phyloP scores from a whole-genome alignment of 2,888 invertebrate species.

The Drosophila mercatorum region DNA sequence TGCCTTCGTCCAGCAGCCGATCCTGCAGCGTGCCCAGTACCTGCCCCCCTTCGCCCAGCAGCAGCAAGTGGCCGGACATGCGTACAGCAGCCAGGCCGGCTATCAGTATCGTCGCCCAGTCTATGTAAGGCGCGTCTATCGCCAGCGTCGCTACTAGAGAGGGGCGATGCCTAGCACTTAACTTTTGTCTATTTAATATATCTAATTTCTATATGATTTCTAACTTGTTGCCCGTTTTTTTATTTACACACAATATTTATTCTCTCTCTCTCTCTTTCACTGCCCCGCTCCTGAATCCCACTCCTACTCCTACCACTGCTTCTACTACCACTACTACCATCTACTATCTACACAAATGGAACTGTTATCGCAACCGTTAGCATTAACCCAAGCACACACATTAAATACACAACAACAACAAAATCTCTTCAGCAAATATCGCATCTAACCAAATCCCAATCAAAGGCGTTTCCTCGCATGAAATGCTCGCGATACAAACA shows the following conservation, averaged over 20 bases:
- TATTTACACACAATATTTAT: slow-evolving; percentile 44
- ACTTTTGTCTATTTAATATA: slow-evolving; percentile 65
- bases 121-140: slow-evolving; percentile 79
- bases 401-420: slow-evolving; percentile 13
- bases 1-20: slow-evolving; percentile 42
- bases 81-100: slow-evolving; percentile 71
- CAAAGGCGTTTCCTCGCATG: slow-evolving; percentile 48
- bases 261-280: slow-evolving; percentile 17
- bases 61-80: slow-evolving; percentile 66
- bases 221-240: slow-evolving; percentile 51
- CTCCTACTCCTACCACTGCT: slow-evolving; percentile 17
- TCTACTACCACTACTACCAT: slow-evolving; percentile 2
- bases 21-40: slow-evolving; percentile 68
- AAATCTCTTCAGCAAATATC: slow-evolving; percentile 38
- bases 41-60: slow-evolving; percentile 56
- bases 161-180: slow-evolving; percentile 56
- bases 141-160: slow-evolving; percentile 77
- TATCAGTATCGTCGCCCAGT: slow-evolving; percentile 83
- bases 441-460: slow-evolving; percentile 50
- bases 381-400: slow-evolving; percentile 42
- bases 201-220: slow-evolving; percentile 47
- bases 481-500: slow-evolving; percentile 29
- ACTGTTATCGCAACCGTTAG: slow-evolving; percentile 40
- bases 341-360: slow-evolving; percentile 51
- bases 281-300: slow-evolving; percentile 22